Evolutionary conservation across 2,113 vertebrate species (phyloP), one percentile per base, ranked within the genome.

Genomic region (Speoplatyrhinus poulsoni): DNA sequence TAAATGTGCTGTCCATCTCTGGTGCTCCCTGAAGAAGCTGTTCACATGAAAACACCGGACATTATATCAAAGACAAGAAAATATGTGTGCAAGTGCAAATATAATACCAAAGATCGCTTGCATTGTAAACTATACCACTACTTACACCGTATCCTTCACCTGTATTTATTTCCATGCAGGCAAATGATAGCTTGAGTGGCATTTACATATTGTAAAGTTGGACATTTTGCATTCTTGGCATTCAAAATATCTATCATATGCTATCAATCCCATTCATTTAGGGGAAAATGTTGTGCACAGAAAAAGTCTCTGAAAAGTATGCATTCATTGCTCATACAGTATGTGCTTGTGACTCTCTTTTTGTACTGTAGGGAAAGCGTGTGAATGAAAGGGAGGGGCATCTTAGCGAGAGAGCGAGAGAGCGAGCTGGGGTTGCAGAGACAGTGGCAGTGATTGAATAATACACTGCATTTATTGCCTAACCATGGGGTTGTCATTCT

Each of bases 181-280:
- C 73, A 71, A 72, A 70, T 82, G 48, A 52, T 73, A 54, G 70
- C 70, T 76, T 76, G 65, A 89, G 77, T 80, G 73, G 65, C 47
- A 69, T 62, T 41, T 60, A 63, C 72, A 78, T 70, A 64, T 75
- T 41, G 36, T 4, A 41, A 41, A 41, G 36, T 41, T 41, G 36
- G 6, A 41, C 4, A 41, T 41, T 41, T 41, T 41, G 36, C 36
- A 41, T 41, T 5, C 36, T 8, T 26, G 26, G 26, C 36, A 41
- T 41, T 5, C 36, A 41, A 0, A 26, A 5, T 41, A 41, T 8
- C 36, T 41, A 5, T 41, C 36, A 8, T 3, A 7, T 41, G 36
- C 36, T 41, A 41, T 41, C 36, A 41, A 8, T 8, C 36, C 36
- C 36, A 41, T 41, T 1, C 36, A 41, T 5, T 41, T 41, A 41